A percentile compares a stretch with the other conserved stretches of the same genome.
Evolutionary conservation across 2,888 invertebrate species (phyloP).

Genomic region (Chymomyza procnemis): DNA sequence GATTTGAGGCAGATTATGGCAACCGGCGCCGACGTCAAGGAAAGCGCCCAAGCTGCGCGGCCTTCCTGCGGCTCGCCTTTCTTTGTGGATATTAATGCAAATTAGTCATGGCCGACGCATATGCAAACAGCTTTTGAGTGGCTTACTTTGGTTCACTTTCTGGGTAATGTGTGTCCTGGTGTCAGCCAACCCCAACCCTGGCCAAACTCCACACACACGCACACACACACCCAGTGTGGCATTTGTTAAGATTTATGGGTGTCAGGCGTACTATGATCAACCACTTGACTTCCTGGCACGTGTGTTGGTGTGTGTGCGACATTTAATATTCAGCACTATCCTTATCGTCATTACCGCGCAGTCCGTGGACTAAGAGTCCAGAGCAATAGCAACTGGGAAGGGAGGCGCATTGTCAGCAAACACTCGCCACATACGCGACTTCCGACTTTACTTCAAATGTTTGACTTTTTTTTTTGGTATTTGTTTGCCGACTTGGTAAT

Average conservation of each 20-base stretch:
- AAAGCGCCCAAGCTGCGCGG: neutral
- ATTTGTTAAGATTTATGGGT: constrained; percentile 70
- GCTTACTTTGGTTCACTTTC: neutral
- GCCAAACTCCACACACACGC: constrained; percentile 42
- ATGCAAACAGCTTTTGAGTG: constrained; percentile 46
- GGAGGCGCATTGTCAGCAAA: neutral
- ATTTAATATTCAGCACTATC: constrained; percentile 62
- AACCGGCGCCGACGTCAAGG: constrained; percentile 41
- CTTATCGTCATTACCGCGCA: neutral
- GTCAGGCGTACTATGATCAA: constrained; percentile 69
- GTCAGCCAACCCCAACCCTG: neutral
- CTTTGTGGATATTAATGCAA: constrained; percentile 64
- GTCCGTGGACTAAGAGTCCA: neutral
- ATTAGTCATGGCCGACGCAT: constrained; percentile 71
- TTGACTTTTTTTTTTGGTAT: neutral
- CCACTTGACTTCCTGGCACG: constrained; percentile 74
- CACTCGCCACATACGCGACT: constrained; percentile 66
- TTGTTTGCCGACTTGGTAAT: neutral
- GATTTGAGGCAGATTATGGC: constrained; percentile 71
- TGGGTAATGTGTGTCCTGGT: neutral
- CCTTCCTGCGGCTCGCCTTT: constrained; percentile 13
- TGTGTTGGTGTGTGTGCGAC: constrained; percentile 52
- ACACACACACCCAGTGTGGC: no score
- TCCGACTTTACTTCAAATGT: constrained; percentile 42
- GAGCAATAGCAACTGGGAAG: neutral